Evolutionary conservation across 2,888 invertebrate genomes (phyloP), one percentile per base, ranked within the genome.

Genomic region (Pasiphila rectangulata): DNA sequence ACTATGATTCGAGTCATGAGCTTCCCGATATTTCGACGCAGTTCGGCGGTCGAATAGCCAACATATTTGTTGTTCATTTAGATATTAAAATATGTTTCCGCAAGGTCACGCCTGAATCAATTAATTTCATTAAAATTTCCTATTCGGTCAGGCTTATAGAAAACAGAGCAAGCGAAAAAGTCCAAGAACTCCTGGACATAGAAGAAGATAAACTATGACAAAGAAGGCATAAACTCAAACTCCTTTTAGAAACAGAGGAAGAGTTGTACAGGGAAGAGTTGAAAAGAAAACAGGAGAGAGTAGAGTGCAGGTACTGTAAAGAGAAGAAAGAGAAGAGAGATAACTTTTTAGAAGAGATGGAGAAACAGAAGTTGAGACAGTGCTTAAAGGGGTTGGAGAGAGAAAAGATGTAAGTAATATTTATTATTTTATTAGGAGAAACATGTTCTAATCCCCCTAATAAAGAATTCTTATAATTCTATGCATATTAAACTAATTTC

Each of bases 331-430:
- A 52, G 23, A 73, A 67, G 46, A 45, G 64, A 3, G 61, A 63
- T 10, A 66, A 60, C 4, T 78, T 77, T 36, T 57, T 75, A 40
- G 72, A 80, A 46, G 76, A 75, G 9, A 66, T 86, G 41, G 81
- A 84, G 47, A 72, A 60, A 21, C 77, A 83, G 46, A 84, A 78
- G 50, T 55, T 76, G n/a, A 68, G 69, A 38, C 75, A 76, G 29
- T 86, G 85, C 56, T 69, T 80, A 38, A 84, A 75, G 47, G 84
- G 85, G 13, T 67, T 87, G 41, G 84, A 85, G 54, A 79, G 81
- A 34, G 82, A 87, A 40, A 82, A 82, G 68, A 79, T 86, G 87
- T 86, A 51, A 75, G 79, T 64, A 23, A 27, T 41, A 5, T 12
- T 5, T 5, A 12, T 6, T 12, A 2, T 9, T 24, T n/a, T 9